Conservation (phyloP, 2,113 vertebrate genomes). For the Tachuris rubrigastra region DNA sequence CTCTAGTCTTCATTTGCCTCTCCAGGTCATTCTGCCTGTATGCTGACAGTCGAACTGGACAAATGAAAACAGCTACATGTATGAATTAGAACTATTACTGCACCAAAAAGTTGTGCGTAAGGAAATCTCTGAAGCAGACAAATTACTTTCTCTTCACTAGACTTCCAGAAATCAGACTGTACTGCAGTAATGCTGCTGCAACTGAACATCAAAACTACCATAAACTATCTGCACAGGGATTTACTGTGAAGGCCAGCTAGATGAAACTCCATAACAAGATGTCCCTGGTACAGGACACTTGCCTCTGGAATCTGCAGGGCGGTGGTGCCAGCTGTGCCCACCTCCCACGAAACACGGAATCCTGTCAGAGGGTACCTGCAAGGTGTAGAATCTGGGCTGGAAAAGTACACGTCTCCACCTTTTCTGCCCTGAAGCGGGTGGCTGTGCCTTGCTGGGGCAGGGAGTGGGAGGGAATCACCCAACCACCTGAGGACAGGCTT, state of each 20-base stretch:
- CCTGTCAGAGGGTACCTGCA: background rate
- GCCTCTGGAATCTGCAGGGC: background rate
- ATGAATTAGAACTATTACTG: background rate
- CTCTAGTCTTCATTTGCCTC: background rate
- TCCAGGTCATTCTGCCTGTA: background rate
- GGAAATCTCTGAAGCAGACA: background rate
- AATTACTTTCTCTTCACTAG: background rate
- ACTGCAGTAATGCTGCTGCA: background rate
- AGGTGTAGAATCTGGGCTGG: background rate
- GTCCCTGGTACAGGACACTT: background rate
- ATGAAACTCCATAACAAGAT: rapidly evolving
- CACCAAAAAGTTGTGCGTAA: background rate
- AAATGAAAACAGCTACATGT: background rate
- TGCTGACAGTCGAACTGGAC: background rate
- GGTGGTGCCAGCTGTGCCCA: background rate
- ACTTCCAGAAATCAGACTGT: background rate
- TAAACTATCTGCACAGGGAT: background rate
- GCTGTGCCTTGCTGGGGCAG: background rate
- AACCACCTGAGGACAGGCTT: background rate
- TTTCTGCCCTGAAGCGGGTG: rapidly evolving
- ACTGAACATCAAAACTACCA: background rate
- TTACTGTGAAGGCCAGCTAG: background rate
- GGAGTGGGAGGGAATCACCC: background rate
- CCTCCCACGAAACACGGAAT: background rate
- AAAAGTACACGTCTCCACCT: background rate